Base-by-base conservation (phyloP, 2,797 vertebrate species). In the Margarornis squamiger region DNA sequence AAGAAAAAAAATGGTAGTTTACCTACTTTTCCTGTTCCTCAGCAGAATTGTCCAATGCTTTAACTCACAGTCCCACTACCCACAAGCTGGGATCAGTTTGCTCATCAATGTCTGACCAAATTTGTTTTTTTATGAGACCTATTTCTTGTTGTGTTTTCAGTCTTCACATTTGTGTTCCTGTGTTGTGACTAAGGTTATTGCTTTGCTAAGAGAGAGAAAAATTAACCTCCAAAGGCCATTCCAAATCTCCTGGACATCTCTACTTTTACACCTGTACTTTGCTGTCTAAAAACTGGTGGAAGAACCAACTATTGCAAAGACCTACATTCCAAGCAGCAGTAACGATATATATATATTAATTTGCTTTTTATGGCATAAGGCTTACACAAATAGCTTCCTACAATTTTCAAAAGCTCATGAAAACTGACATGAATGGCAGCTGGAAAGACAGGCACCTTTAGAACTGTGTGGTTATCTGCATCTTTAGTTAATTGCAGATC, bases 1-100 rank as follows among this genome's bases (percentile, higher is more conserved):
- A 63, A 43, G 24, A 45, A n/a, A 95, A 66, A n/a, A 95, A 66
- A 85, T 82, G n/a, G 30, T 45, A 86, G 26, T 19, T 76, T 39
- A 82, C 38, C 46, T 82, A 32, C 30, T 75, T 68, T 79, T 70
- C 18, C 48, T 68, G 84, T 62, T 34, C 38, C 67, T 79, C 30
- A 68, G 32, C 9, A 78, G 36, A 86, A 84, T 0, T 82, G 7
- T 41, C 17, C 73, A 72, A 27, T 58, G 17, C 30, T 65, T 86
- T 90, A 70, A 67, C 15, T 41, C 48, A 32, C 51, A 72, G 36
- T 32, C 92, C 14, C 7, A 17, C 29, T 34, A 7, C 21, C 3
- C 20, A 29, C 3, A 26, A 67, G 43, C 24, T 62, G 43, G 30
- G 38, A 77, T 67, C 18, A 71, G 46, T 75, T 86, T 92, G 61